Evolutionary conservation across 2,888 invertebrate genomes (phyloP).

Genomic region (Muscina levida): DNA sequence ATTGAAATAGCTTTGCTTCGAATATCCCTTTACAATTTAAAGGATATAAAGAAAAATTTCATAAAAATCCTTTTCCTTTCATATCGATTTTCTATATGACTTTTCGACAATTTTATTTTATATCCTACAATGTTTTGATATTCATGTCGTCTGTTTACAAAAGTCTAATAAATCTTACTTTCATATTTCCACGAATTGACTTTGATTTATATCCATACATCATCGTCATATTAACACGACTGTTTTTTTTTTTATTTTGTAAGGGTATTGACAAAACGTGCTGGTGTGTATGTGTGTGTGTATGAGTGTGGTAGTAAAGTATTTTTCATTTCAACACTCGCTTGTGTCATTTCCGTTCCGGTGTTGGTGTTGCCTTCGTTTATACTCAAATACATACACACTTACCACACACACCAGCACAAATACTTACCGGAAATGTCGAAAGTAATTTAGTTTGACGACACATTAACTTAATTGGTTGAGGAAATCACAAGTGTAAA

Average conservation of each 20-base stretch:
- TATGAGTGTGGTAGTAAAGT: not conserved
- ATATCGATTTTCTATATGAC: not conserved
- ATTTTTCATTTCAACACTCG: constrained; percentile 43
- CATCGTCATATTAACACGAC: not conserved
- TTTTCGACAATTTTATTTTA: not conserved
- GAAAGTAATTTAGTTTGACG: constrained; percentile 46
- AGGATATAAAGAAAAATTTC: too few relatives aligned
- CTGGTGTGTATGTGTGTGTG: not conserved
- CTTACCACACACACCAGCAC: not conserved
- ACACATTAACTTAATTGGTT: constrained; percentile 52
- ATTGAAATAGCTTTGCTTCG: too few relatives aligned
- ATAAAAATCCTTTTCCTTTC: too few relatives aligned
- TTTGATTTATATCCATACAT: constrained; percentile 7
- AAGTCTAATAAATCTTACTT: constrained; percentile 10
- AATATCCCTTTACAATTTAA: too few relatives aligned
- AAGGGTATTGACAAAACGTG: not conserved
- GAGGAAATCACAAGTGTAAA: constrained; percentile 41
- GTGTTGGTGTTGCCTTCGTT: constrained; percentile 3
- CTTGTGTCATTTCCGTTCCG: constrained; percentile 29
- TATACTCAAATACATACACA: not conserved
- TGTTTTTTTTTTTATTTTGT: too few relatives aligned
- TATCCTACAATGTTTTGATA: not conserved
- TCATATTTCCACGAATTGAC: not conserved
- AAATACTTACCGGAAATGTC: constrained; percentile 34
- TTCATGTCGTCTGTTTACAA: not conserved